These are phyloP conservation scores for Gastrophysa polygoni DNA, from an alignment of 2,888 invertebrate species.

Conservation along the genomic window DNA sequence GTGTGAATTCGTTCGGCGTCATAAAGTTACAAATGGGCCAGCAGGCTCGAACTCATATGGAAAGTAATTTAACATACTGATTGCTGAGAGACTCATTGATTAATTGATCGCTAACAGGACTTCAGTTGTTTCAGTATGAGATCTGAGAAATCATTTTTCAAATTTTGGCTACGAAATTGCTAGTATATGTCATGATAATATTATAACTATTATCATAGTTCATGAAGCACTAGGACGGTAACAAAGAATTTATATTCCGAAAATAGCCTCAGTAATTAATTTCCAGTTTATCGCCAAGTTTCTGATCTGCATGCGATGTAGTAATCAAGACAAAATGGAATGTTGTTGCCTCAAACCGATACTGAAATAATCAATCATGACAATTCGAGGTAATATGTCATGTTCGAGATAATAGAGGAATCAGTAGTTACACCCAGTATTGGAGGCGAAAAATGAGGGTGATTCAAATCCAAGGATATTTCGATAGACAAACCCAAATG, in stretches of 20 bases:
- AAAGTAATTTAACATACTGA: background rate
- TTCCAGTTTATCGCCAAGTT: conserved; percentile 24
- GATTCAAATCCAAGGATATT: too few species aligned
- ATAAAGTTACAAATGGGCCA: background rate
- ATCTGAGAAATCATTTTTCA: background rate
- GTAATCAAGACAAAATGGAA: conserved; percentile 27
- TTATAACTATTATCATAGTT: too few species aligned
- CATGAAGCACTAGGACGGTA: too few species aligned
- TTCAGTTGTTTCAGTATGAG: background rate
- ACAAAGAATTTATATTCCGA: too few species aligned
- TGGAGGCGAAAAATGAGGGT: too few species aligned
- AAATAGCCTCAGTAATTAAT: too few species aligned
- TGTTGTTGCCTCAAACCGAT: background rate
- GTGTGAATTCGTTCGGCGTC: background rate
- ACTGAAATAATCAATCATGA: background rate
- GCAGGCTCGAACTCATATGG: background rate
- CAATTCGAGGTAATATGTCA: too few species aligned
- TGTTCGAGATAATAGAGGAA: too few species aligned
- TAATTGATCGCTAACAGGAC: background rate
- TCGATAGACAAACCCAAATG: too few species aligned
- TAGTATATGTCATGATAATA: background rate
- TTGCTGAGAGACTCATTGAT: background rate
- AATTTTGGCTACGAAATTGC: background rate
- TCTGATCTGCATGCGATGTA: conserved; percentile 28
- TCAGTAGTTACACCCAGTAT: too few species aligned